phyloP scores from a whole-genome alignment of 2,888 invertebrate species.

The Cosmorhoe ocellata region DNA sequence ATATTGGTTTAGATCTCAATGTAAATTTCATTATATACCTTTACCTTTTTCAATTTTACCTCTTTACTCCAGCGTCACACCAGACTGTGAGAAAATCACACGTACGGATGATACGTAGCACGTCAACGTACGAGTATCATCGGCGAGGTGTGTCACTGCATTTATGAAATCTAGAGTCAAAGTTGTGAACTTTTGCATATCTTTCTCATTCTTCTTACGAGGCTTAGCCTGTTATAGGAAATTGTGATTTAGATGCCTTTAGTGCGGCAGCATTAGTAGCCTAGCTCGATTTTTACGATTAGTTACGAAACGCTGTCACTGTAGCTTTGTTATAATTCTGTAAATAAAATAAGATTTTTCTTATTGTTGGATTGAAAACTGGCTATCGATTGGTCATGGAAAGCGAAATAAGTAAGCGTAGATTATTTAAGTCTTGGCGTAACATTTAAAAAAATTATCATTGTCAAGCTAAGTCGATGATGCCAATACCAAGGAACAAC shows the following conservation, averaged over 20 bases:
- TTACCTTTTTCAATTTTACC: slow-evolving; percentile 19
- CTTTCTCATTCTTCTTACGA: slow-evolving; percentile 56
- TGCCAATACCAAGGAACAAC: too few species aligned
- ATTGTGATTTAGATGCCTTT: slow-evolving; percentile 79
- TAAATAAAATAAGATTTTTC: slow-evolving; percentile 30
- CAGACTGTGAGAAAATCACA: neutral
- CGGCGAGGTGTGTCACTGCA: slow-evolving; percentile 19
- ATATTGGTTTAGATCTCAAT: slow-evolving; percentile 45
- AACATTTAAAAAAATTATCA: neutral
- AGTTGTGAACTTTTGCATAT: slow-evolving; percentile 76
- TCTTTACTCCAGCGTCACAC: slow-evolving; percentile 13
- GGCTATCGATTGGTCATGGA: slow-evolving; percentile 2
- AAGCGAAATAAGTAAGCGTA: slow-evolving; percentile 6
- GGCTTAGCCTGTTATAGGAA: slow-evolving; percentile 66
- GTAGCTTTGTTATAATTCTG: slow-evolving; percentile 61
- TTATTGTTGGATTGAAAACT: slow-evolving; percentile 2
- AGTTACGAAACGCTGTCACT: slow-evolving; percentile 55
- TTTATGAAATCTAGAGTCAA: slow-evolving; percentile 37
- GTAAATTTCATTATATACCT: slow-evolving; percentile 27
- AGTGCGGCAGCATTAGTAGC: slow-evolving; percentile 54
- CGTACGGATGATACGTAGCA: too few species aligned
- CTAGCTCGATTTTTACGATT: slow-evolving; percentile 35
- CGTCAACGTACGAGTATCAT: neutral
- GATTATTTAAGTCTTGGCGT: neutral
- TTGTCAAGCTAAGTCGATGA: too few species aligned